Conservation (phyloP, 2,113 vertebrate species). For the Ictidomys tridecemlineatus region DNA sequence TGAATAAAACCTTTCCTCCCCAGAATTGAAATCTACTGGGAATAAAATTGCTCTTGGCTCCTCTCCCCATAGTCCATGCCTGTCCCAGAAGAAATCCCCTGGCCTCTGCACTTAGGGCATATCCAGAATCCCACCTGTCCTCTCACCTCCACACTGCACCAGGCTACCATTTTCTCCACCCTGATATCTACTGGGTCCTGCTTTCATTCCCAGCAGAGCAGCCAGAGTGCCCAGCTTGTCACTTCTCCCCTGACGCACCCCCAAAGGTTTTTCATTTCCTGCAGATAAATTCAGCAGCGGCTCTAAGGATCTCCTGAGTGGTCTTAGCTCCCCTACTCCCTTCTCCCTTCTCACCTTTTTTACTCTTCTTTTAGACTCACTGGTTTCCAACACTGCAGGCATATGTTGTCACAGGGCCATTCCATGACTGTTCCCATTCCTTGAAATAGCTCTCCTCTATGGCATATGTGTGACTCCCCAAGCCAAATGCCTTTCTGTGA, state of each 20-base stretch:
- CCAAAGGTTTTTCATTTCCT: rapidly evolving
- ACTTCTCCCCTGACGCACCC: neutral
- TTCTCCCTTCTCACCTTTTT: neutral
- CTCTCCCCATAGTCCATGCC: neutral
- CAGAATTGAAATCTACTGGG: neutral
- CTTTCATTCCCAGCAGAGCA: neutral
- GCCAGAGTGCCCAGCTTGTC: neutral
- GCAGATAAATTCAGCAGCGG: neutral
- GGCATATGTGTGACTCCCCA: neutral
- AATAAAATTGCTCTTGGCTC: neutral
- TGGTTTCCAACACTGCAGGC: too few species aligned
- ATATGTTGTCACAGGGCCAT: neutral
- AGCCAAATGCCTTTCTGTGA: neutral
- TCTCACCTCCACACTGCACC: neutral
- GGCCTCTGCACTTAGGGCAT: neutral
- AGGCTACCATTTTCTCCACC: neutral
- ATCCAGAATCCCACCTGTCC: neutral
- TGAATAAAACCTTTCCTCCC: neutral
- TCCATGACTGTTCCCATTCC: neutral
- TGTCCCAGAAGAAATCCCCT: neutral
- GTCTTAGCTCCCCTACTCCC: neutral
- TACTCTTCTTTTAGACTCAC: neutral
- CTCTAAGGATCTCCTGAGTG: rapidly evolving
- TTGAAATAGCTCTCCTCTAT: neutral
- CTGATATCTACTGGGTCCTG: neutral